Percentiles rank a stretch among this genome's conserved stretches.
Evolutionary conservation across 2,113 vertebrate genomes (phyloP).

Genomic region (Dunckerocampus dactyliophorus): DNA sequence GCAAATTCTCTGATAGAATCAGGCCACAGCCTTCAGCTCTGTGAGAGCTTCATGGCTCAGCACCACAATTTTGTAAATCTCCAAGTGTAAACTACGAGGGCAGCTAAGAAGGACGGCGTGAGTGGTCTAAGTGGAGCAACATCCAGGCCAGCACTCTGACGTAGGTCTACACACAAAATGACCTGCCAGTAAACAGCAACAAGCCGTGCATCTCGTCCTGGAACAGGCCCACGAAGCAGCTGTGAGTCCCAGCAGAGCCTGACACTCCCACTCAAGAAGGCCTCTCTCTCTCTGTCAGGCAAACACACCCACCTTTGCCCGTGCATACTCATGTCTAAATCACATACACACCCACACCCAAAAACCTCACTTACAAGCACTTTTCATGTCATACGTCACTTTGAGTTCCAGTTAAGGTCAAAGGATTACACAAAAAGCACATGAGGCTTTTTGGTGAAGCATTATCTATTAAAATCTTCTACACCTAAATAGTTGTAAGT

Average conservation of each 20-base stretch:
- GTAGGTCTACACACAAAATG: slow-evolving; percentile 30
- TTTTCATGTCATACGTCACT: too few species aligned
- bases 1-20: slow-evolving; percentile 2
- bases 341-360: slow-evolving; percentile 32
- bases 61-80: neutral
- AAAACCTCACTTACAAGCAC: slow-evolving; percentile 15
- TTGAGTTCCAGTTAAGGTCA: slow-evolving; percentile 4
- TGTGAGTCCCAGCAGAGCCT: slow-evolving; percentile 69
- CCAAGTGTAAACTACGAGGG: slow-evolving; percentile 9
- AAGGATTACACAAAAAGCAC: neutral
- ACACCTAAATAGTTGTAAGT: too few species aligned
- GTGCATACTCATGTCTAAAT: slow-evolving; percentile 45
- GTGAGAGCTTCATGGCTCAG: neutral
- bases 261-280: slow-evolving; percentile 55
- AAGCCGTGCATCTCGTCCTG: slow-evolving; percentile 67
- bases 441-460: neutral
- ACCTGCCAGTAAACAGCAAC: slow-evolving; percentile 70
- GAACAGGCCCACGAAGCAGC: slow-evolving; percentile 68
- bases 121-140: slow-evolving; percentile 41
- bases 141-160: slow-evolving; percentile 34
- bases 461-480: too few species aligned
- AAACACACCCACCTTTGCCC: slow-evolving; percentile 56
- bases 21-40: neutral
- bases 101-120: slow-evolving; percentile 17
- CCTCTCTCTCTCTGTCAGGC: slow-evolving; percentile 40